These are phyloP conservation scores for Lasioglossum calceatum DNA, from an alignment of 2,888 invertebrate genomes.

Conservation along the genomic window DNA sequence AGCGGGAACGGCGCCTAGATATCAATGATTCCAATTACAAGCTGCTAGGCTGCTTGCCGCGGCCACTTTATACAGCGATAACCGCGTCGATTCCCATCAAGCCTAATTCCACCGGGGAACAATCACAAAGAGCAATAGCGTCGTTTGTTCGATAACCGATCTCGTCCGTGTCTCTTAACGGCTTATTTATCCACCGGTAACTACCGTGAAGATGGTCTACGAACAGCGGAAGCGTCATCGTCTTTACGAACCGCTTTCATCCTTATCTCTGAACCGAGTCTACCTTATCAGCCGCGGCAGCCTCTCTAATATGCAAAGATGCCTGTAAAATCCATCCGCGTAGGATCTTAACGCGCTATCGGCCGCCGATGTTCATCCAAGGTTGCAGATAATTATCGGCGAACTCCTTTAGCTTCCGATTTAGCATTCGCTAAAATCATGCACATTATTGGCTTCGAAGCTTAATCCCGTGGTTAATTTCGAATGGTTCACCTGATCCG, in stretches of 20 bases:
- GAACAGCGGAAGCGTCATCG: background rate
- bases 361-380: background rate
- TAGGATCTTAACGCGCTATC: background rate
- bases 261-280: slow-evolving; percentile 28
- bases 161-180: slow-evolving; percentile 30
- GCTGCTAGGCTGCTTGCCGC: background rate
- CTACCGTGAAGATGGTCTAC: background rate
- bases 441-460: background rate
- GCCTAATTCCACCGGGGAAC: slow-evolving; percentile 30
- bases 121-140: slow-evolving; percentile 36
- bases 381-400: background rate
- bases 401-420: background rate
- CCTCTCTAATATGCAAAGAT: background rate
- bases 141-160: slow-evolving; percentile 38
- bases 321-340: background rate
- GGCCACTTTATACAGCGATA: background rate
- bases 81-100: slow-evolving; percentile 14
- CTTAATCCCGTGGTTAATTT: background rate
- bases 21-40: slow-evolving; percentile 51
- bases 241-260: slow-evolving; percentile 10
- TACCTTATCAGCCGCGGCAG: slow-evolving; percentile 17
- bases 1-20: background rate
- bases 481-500: background rate
- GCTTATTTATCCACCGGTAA: slow-evolving; percentile 12
- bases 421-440: background rate